Conservation (phyloP, 2,888 invertebrate genomes). For the Dynastes grantii region DNA sequence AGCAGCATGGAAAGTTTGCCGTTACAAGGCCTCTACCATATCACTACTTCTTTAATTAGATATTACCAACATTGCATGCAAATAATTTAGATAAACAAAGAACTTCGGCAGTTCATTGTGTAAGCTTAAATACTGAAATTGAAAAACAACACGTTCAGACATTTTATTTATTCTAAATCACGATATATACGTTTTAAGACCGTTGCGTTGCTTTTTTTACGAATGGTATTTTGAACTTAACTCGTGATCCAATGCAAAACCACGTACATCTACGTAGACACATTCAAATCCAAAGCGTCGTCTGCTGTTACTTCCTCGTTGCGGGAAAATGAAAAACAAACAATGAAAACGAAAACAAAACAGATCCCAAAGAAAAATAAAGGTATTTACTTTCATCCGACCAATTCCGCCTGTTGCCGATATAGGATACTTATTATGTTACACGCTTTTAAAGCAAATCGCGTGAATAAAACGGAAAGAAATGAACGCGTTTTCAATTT, state of each 20-base stretch:
- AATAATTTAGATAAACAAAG: too few relatives aligned
- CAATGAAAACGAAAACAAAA: constrained; percentile 17
- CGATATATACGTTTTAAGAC: too few relatives aligned
- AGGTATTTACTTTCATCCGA: constrained; percentile 42
- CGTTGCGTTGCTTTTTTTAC: too few relatives aligned
- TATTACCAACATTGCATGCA: too few relatives aligned
- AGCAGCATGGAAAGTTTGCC: too few relatives aligned
- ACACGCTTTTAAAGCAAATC: background rate
- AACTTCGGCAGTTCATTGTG: too few relatives aligned
- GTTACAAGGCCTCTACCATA: too few relatives aligned
- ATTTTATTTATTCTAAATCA: too few relatives aligned
- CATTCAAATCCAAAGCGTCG: background rate
- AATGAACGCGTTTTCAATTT: background rate
- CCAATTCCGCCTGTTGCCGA: constrained; percentile 22
- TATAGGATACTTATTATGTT: constrained; percentile 28
- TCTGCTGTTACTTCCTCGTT: constrained; percentile 8
- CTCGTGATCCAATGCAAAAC: background rate
- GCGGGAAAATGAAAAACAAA: constrained; percentile 20
- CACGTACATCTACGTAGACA: background rate
- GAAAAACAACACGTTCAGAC: too few relatives aligned
- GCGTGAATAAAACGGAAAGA: background rate
- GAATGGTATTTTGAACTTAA: too few relatives aligned
- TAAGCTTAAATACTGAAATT: too few relatives aligned
- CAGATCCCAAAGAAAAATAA: background rate
- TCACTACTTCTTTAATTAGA: too few relatives aligned